Percentiles rank a stretch among this genome's conserved stretches.
Evolutionary conservation across 1,140 invertebrate species (phyloP).

Genomic region (Caenorhabditis elegans): WBcel235 BX284602.5:5255501-5256000

Average conservation of each 20-base stretch:
- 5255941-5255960: no score
- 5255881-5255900: not conserved
- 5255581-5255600: no score
- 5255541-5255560: not conserved
- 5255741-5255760: not conserved
- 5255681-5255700: not conserved
- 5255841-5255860: not conserved
- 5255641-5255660: no score
- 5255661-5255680: no score
- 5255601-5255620: not conserved
- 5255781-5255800: not conserved
- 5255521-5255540: conserved; percentile 12
- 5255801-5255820: not conserved
- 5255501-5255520: conserved; percentile 21
- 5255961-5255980: not conserved
- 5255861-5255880: conserved; percentile 1
- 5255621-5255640: not conserved
- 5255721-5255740: not conserved
- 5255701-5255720: conserved; percentile 9
- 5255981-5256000: not conserved
- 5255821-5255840: not conserved
- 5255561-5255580: not conserved
- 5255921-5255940: not conserved
- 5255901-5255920: not conserved
- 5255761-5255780: not conserved